Base-by-base conservation (phyloP, 2,888 invertebrate species). In the Arrhopalites spinosus region DNA sequence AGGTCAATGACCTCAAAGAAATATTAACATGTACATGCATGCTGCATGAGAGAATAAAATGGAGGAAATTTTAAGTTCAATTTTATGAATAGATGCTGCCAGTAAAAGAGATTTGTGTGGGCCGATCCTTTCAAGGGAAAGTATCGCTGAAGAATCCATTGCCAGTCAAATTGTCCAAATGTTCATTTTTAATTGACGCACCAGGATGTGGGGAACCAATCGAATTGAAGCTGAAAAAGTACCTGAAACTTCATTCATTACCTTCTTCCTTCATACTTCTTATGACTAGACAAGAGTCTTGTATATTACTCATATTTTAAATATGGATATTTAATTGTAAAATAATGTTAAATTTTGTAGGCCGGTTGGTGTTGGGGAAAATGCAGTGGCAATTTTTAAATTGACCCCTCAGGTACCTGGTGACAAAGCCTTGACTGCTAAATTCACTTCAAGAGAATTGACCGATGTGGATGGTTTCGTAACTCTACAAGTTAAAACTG, bases 401-500 rank as follows among this genome's bases (percentile, higher is more conserved):
- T 88, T 95, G 84, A 90, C 89, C 0, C 94, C 96, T 0, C 91
- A 91, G 1, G 90, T 91, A 85, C 88, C 90, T 0, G 96, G 96
- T 0, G 89, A 91, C 50, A 91, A 92, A 79, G 93, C 94, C 23
- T 90, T 96, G 78, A 90, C 92, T 29, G 95, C 92, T 25, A 96
- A 95, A 85, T 96, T 96, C 86, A 89, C 89, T 69, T 93, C 94
- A 15, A 93, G 92, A 83, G 94, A 96, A 85, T 88, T 97, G 82
- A 91, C 91, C 79, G 96, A 96, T 84, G 93, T 96, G 1, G 95
- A 96, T 84, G 96, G 96, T 1, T 94, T 92, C 61, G 56, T 77
- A 45, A 78, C 77, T 2, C 73, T 80, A 7, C 27, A 67, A 0
- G 78, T 82, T 8, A 78, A 78, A 43, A 78, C n/a, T n/a, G n/a